phyloP scores from a whole-genome alignment of 2,113 vertebrate genomes.

The Pseudorasbora parva region DNA sequence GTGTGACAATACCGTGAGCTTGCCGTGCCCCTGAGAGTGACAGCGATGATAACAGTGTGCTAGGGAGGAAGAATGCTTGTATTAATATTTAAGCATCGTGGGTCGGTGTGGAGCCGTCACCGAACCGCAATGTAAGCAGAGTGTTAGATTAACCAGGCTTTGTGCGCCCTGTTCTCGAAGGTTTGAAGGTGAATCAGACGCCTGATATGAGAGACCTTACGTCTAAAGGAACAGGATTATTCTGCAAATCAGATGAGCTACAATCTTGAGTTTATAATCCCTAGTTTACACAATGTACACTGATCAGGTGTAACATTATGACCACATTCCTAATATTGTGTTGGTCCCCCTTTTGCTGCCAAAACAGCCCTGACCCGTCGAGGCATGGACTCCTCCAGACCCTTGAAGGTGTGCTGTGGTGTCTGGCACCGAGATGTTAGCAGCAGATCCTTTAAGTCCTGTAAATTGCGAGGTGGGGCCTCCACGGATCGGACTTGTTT shows the following conservation, averaged over 20 bases:
- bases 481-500: too few relatives aligned
- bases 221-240: not conserved
- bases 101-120: constrained; percentile 5
- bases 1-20: constrained; percentile 47
- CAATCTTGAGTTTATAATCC: not conserved
- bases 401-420: too few relatives aligned
- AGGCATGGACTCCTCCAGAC: too few relatives aligned
- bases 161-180: not conserved
- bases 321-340: too few relatives aligned
- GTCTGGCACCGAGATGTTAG: too few relatives aligned
- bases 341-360: too few relatives aligned
- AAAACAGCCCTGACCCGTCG: too few relatives aligned
- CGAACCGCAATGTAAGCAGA: not conserved
- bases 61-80: constrained; percentile 37
- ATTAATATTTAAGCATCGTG: constrained; percentile 53
- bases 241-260: not conserved
- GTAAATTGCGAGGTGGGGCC: too few relatives aligned
- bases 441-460: too few relatives aligned
- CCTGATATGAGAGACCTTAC: not conserved
- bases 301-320: too few relatives aligned
- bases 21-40: constrained; percentile 30
- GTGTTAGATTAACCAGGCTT: constrained; percentile 7
- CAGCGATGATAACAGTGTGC: constrained; percentile 24
- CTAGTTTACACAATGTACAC: not conserved
- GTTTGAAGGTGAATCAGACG: constrained; percentile 24